Evolutionary conservation across 1,140 invertebrate species (phyloP), one percentile per base, ranked within the genome.

Genomic region (Papilio machaon): DNA sequence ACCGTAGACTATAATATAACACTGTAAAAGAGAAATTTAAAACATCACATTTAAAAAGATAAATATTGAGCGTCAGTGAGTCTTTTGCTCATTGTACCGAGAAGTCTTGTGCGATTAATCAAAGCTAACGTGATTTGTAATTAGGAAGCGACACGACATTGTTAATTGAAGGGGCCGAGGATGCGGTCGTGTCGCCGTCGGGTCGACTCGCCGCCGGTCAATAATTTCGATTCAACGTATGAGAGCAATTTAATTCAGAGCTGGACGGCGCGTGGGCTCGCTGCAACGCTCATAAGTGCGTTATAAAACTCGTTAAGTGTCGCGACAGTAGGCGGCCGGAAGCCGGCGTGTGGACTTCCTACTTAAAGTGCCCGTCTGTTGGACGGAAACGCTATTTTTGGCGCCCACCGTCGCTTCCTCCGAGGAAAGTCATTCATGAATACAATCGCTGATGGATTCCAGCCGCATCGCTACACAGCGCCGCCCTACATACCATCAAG

Each of bases 361-460:
- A 93, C 93, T 94, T 94, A 94, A 87, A 89, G 89, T 82, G 86
- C 84, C 87, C 84, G 86, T 7, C 86, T 84, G 86, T 90, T 89
- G 87, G 84, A 83, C 92, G 93, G 93, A 94, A 93, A 90, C 89
- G 90, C 93, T 94, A 94, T 94, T 94, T 94, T 93, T 91, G 93
- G 93, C 89, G 90, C 90, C 91, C 90, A 90, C 88, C 86, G 89
- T 80, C 87, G 89, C 87, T 94, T 94, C 93, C 91, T 93, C 84
- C 79, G 90, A 93, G 91, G 93, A 94, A 94, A 94, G 93, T 93
- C 82, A 86, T 83, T 85, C 86, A 82, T 87, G 80, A 88, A 88
- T 87, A 87, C 82, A 89, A 90, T 89, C 85, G 83, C 84, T 60
- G 77, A 83, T 87, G 43, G 82, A 81, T 88, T 88, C 81, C 85